These are phyloP conservation scores for Ischnura elegans DNA, from an alignment of 2,888 invertebrate genomes.

Conservation along the genomic window DNA sequence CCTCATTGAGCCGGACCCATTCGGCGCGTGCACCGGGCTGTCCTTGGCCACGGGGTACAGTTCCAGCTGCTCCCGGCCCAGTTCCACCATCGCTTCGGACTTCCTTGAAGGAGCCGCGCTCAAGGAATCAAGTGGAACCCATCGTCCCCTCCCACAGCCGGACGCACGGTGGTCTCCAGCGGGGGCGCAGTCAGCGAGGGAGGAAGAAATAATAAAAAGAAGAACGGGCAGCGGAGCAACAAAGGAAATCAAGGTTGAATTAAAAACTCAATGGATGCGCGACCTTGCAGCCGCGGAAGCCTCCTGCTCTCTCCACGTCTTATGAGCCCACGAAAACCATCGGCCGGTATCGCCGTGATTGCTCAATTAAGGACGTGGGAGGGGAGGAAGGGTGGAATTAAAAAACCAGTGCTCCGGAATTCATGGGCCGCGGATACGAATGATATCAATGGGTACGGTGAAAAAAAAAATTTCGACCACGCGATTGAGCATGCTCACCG, in stretches of 20 bases:
- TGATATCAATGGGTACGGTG: neutral
- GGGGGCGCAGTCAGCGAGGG: neutral
- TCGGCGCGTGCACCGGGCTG: too few species aligned
- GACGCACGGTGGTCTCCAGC: neutral
- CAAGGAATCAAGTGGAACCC: conserved; percentile 6
- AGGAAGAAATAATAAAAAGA: neutral
- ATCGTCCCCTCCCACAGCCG: neutral
- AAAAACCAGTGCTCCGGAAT: neutral
- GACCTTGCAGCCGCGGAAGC: neutral
- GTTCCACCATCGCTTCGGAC: neutral
- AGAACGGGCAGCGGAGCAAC: conserved; percentile 29
- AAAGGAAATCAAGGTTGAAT: conserved; percentile 33
- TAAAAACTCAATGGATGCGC: conserved; percentile 31
- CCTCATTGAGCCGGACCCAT: too few species aligned
- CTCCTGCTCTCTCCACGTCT: neutral
- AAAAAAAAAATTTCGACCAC: neutral
- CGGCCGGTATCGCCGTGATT: neutral
- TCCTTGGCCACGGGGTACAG: too few species aligned
- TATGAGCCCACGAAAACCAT: conserved; percentile 4
- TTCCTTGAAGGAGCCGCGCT: neutral
- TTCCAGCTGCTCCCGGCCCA: neutral
- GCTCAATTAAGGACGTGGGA: neutral
- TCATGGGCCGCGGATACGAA: neutral
- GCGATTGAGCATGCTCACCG: neutral
- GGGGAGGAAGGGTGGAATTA: too few species aligned